Evolutionary conservation across 64 coral and sea anemone genomes (phyloP).

Genomic region (Porites lutea): DNA sequence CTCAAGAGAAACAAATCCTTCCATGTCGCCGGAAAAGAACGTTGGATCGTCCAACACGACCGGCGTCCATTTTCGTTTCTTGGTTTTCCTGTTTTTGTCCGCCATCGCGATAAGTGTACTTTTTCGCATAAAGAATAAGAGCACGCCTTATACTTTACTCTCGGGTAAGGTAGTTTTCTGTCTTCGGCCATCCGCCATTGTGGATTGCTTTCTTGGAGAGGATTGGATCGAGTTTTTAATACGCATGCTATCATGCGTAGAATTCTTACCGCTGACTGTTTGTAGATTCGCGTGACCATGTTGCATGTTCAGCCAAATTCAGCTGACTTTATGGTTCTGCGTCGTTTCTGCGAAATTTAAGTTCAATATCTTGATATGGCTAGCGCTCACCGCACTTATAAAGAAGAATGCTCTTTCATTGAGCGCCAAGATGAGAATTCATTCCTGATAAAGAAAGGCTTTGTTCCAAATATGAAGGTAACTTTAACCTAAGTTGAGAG

Average conservation of each 20-base stretch:
- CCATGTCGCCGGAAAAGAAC: conserved; percentile 86
- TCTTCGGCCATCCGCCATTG: neutral
- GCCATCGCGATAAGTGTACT: neutral
- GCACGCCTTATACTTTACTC: neutral
- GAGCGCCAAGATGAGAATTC: conserved; percentile 70
- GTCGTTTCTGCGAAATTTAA: neutral
- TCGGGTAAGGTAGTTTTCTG: neutral
- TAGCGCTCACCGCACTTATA: conserved; percentile 48
- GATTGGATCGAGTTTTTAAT: neutral
- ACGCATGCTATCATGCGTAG: neutral
- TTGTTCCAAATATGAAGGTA: conserved; percentile 95
- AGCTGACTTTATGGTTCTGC: neutral
- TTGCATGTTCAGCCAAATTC: neutral
- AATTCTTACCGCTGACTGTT: neutral
- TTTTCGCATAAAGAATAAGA: neutral
- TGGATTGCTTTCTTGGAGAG: neutral
- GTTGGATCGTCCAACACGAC: conserved; percentile 75
- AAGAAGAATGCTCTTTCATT: conserved; percentile 81
- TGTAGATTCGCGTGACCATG: neutral
- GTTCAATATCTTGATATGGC: neutral
- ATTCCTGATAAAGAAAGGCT: conserved; percentile 88
- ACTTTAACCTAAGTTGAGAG: too few species aligned
- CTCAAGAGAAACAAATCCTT: conserved; percentile 94
- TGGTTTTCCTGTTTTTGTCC: conserved; percentile 47
- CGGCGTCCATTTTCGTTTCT: conserved; percentile 84